Evolutionary conservation across 2,797 vertebrate genomes (phyloP).

Genomic region (Yasuhikotakia modesta): DNA sequence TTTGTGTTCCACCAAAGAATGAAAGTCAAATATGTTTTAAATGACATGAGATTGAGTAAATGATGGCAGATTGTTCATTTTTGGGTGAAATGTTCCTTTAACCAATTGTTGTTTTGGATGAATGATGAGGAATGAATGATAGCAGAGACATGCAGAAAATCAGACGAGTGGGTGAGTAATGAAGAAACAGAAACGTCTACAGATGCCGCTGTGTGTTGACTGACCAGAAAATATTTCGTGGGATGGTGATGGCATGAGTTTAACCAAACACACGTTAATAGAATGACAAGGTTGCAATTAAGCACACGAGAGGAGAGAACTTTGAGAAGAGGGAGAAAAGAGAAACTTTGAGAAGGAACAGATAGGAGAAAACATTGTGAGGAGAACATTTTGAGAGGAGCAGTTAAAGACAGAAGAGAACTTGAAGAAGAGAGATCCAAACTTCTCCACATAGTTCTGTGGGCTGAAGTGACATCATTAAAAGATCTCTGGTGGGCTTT

Average conservation of each 20-base stretch:
- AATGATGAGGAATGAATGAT: not conserved
- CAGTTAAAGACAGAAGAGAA: too few relatives aligned
- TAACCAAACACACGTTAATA: not conserved
- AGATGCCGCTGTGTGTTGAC: not conserved
- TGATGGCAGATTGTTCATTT: constrained; percentile 3
- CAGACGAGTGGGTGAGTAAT: not conserved
- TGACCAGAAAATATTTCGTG: constrained; percentile 12
- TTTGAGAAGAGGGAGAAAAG: too few relatives aligned
- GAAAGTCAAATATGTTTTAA: not conserved
- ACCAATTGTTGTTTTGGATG: not conserved
- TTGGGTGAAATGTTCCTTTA: not conserved
- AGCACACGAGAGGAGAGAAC: not conserved
- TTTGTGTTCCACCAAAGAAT: not conserved
- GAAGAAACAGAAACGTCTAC: not conserved
- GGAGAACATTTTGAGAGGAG: too few relatives aligned
- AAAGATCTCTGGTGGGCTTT: constrained; percentile 2
- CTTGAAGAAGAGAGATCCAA: not conserved
- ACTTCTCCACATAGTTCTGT: constrained; percentile 9
- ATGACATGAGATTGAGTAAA: not conserved
- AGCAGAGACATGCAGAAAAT: not conserved
- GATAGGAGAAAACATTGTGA: too few relatives aligned
- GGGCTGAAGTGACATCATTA: constrained; percentile 3
- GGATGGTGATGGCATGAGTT: not conserved
- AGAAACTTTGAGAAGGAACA: too few relatives aligned
- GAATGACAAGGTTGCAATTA: not conserved